Evolutionary conservation across 2,888 invertebrate species (phyloP), one percentile per base, ranked within the genome.

Genomic region (Andrena minutula): DNA sequence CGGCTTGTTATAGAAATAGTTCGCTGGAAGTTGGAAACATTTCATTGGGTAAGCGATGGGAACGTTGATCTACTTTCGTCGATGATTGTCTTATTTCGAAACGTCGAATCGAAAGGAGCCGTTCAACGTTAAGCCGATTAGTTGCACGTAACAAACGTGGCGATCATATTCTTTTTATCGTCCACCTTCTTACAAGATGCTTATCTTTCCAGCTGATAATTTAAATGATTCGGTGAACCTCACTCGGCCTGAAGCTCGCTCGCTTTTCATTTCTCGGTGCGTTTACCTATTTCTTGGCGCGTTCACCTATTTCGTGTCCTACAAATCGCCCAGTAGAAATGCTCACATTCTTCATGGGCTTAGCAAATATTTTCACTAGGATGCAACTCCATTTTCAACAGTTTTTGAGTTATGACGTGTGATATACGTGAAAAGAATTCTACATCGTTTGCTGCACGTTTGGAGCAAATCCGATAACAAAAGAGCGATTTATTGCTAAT

Each of bases 251-350:
- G 35, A 16, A 2, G 16, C 28, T 10, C 1, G 16, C 30, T 53
- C 51, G 35, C 56, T 71, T 71, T 76, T 47, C 70, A 69, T 61
- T 70, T 20, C 49, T 61, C 8, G 69, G 28, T 12, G 75, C 23
- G 49, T 32, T 53, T 35, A 1, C 58, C 41, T 28, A 58, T 30
- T 53, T 4, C 58, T 68, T 41, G 41, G 41, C 4, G 35, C 41
- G 12, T 41, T 41, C 41, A 41, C 41, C 12, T 41, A 12, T 41
- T 41, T 41, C 41, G 12, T 3, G 41, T 41, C 41, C 41, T 16
- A 41, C 41, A 16, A 16, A 41, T 41, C 41, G 12, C 41, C 16
- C 41, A 41, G 4, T 16, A 16, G 4, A 4, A 41, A 41, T 16
- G 12, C 41, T 16, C 16, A 41, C 5, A 16, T 41, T 16, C 41